These are phyloP conservation scores for Holothuria glaberrima DNA, from an alignment of 35 echinoderm and acorn worm genomes.

Conservation along the genomic window DNA sequence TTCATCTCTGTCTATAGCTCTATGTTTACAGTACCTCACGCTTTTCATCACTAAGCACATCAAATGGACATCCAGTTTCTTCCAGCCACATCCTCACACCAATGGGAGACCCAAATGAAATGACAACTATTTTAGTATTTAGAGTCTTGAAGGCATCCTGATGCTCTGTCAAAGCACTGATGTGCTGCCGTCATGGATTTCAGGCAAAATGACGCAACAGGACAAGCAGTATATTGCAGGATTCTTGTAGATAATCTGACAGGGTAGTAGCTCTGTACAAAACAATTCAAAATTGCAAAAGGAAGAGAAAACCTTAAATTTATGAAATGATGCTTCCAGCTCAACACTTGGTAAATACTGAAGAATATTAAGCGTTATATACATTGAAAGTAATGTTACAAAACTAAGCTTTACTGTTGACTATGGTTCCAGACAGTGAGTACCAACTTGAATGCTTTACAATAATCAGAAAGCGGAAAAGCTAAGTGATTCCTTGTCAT, in stretches of 20 bases:
- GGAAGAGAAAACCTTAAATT: conserved; percentile 19
- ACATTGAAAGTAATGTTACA: background rate
- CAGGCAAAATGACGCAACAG: conserved; percentile 90
- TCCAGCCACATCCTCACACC: conserved; percentile 74
- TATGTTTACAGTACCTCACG: conserved; percentile 45
- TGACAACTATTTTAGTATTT: conserved; percentile 61
- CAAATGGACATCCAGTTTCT: conserved; percentile 70
- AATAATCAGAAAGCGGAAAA: no score
- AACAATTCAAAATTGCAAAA: background rate
- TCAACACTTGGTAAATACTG: background rate
- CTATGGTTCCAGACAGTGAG: no score
- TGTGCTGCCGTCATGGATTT: conserved; percentile 88
- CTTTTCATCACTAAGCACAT: conserved; percentile 79
- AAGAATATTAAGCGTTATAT: background rate
- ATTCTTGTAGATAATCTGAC: conserved; percentile 36
- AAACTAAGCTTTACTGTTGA: background rate
- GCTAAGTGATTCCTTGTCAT: no score
- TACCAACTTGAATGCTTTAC: no score
- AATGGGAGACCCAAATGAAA: conserved; percentile 83
- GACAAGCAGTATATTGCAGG: conserved; percentile 41
- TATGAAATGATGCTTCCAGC: background rate
- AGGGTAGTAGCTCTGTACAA: conserved; percentile 16
- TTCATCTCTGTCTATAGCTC: background rate
- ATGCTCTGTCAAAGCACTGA: conserved; percentile 53
- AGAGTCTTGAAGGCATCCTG: conserved; percentile 41